phyloP scores from a whole-genome alignment of 2,113 vertebrate genomes.

The Urocolius indicus region DNA sequence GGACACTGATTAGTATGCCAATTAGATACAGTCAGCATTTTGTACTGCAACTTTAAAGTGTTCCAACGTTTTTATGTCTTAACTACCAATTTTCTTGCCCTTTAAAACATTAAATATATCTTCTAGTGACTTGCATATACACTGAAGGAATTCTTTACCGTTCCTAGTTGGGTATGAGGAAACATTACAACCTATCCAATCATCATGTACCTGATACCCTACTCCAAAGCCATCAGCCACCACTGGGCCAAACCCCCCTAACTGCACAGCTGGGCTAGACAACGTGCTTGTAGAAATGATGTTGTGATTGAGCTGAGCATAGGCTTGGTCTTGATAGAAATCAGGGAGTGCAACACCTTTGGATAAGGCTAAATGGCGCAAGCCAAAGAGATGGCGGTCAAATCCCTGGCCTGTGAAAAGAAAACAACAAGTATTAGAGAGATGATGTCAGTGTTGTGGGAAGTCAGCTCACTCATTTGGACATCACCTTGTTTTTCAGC shows the following conservation, averaged over 20 bases:
- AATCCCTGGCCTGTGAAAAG: slow-evolving; percentile 90
- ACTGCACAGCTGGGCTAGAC: slow-evolving; percentile 84
- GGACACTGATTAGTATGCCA: not conserved
- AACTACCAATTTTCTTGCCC: slow-evolving; percentile 79
- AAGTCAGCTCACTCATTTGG: not conserved
- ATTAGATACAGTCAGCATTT: not conserved
- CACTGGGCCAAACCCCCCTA: slow-evolving; percentile 93
- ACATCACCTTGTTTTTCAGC: not conserved
- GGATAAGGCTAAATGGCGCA: slow-evolving; percentile 82
- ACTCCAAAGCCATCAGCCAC: slow-evolving; percentile 93
- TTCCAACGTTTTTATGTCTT: slow-evolving; percentile 41
- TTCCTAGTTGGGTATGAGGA: slow-evolving; percentile 89
- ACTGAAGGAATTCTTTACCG: slow-evolving; percentile 87
- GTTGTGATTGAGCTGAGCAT: slow-evolving; percentile 90
- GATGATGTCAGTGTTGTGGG: not conserved
- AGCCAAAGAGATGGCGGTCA: slow-evolving; percentile 91
- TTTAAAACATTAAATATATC: slow-evolving; percentile 92
- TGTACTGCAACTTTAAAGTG: not conserved
- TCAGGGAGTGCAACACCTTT: slow-evolving; percentile 77
- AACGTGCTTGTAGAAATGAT: slow-evolving; percentile 95
- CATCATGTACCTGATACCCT: slow-evolving; percentile 87
- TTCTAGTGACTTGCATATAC: slow-evolving; percentile 87
- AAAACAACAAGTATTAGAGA: not conserved
- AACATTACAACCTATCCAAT: slow-evolving; percentile 92
- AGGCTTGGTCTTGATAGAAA: slow-evolving; percentile 89